phyloP scores from a whole-genome alignment of 2,797 vertebrate species.

The Pseudocheirus occidentalis region DNA sequence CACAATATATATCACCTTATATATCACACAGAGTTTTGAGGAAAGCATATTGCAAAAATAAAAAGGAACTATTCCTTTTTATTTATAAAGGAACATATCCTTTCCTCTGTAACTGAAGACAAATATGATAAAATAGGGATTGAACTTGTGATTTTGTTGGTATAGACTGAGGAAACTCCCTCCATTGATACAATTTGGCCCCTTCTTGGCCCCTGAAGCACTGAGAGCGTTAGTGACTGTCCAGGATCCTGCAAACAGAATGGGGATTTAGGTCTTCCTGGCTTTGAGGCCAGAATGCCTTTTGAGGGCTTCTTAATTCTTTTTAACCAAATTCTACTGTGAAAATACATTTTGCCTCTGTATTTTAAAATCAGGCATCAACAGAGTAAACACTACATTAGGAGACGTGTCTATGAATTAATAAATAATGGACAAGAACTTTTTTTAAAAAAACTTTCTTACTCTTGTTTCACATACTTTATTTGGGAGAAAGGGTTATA shows the following conservation, averaged over 20 bases:
- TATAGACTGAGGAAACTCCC: neutral
- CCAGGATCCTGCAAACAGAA: neutral
- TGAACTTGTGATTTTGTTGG: neutral
- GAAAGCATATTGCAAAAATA: neutral
- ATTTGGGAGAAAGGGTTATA: neutral
- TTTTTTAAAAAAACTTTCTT: neutral
- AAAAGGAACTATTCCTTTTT: neutral
- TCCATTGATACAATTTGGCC: neutral
- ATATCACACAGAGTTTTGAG: neutral
- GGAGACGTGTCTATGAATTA: neutral
- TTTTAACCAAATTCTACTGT: neutral
- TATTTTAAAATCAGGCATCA: neutral
- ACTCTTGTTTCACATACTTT: neutral
- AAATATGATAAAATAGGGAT: constrained; percentile 29
- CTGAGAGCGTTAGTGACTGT: neutral
- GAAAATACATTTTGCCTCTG: neutral
- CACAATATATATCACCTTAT: neutral
- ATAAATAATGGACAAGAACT: neutral
- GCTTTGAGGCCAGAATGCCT: neutral
- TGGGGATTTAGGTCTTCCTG: neutral
- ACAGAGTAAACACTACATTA: neutral
- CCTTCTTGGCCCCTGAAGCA: neutral
- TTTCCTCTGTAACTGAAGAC: constrained; percentile 29
- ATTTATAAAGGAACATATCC: neutral
- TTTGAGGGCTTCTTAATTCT: neutral